Base-by-base conservation (phyloP, 2,113 vertebrate species). In the Zeus faber region DNA sequence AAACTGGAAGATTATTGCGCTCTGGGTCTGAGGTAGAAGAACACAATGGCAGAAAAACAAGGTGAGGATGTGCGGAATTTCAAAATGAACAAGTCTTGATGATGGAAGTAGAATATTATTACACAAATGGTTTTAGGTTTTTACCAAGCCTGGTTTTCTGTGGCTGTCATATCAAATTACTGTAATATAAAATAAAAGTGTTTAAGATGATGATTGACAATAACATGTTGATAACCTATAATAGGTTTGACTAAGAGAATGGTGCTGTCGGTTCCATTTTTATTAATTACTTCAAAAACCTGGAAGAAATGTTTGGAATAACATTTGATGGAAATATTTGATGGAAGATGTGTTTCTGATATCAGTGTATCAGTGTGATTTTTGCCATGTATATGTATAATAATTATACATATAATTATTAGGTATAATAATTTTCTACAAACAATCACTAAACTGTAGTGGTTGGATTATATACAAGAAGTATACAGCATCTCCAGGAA, bases 1-100 rank as follows among this genome's bases (percentile, higher is more conserved):
- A 46, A 18, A 43, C 21, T 41, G 78, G 69, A 58, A 58, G 49
- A 41, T 52, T 49, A 7, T 39, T 52, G 21, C 40, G 16, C 27
- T 25, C 58, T 29, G 58, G 10, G 25, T 49, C 31, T 16, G 49
- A 57, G 1, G 31, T 35, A 24, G 48, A 45, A 14, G 62, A 79
- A 41, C 31, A 17, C 48, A 80, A 85, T 4, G 63, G 65, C 40
- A 37, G 41, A 61, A 82, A 71, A 63, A 20, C 52, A 70, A 85
- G 86, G 85, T 89, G 49, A 84, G 55, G 41, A 21, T 21, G 20
- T 11, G 4, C 1, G 7, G 9, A 22, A 10, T 20, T 22, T 6
- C 5, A 29, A 29, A 9, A n/a, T n/a, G n/a, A n/a, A n/a, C n/a
- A n/a, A n/a, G n/a, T n/a, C n/a, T n/a, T n/a, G n/a, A n/a, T n/a